These are phyloP conservation scores for Schizaphis graminum DNA, from an alignment of 2,888 invertebrate genomes.

Conservation along the genomic window DNA sequence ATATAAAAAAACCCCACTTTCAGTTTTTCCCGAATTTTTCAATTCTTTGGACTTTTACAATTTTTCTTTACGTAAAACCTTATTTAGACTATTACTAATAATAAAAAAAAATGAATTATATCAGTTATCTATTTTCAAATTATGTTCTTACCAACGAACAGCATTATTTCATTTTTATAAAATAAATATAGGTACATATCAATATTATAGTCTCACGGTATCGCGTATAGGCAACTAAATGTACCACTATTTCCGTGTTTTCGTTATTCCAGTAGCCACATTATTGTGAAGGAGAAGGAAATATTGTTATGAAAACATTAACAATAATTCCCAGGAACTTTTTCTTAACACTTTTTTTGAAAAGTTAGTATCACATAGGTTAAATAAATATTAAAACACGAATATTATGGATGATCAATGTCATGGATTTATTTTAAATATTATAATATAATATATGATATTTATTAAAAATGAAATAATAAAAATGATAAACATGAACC, in stretches of 20 bases:
- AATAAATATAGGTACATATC: not conserved
- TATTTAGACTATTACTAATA: too few relatives aligned
- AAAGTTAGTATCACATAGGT: not conserved
- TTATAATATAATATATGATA: not conserved
- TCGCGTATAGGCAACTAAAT: not conserved
- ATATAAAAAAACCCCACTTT: too few relatives aligned
- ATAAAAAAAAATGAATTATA: too few relatives aligned
- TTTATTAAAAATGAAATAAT: slow-evolving; percentile 27
- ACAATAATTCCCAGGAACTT: not conserved
- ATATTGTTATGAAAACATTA: not conserved
- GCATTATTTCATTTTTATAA: too few relatives aligned
- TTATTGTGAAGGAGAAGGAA: not conserved
- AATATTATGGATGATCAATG: not conserved
- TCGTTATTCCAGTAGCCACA: not conserved
- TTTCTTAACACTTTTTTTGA: not conserved
- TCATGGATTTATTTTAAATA: slow-evolving; percentile 30
- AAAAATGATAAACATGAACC: slow-evolving; percentile 47
- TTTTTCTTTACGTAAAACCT: too few relatives aligned
- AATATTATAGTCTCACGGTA: not conserved
- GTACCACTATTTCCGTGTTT: not conserved
- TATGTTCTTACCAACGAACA: too few relatives aligned
- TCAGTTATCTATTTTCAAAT: too few relatives aligned
- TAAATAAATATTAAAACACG: not conserved
- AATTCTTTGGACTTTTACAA: too few relatives aligned
- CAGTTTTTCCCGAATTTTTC: too few relatives aligned